Evolutionary conservation across 2,888 invertebrate genomes (phyloP).

Genomic region (Watsonalla cultraria): DNA sequence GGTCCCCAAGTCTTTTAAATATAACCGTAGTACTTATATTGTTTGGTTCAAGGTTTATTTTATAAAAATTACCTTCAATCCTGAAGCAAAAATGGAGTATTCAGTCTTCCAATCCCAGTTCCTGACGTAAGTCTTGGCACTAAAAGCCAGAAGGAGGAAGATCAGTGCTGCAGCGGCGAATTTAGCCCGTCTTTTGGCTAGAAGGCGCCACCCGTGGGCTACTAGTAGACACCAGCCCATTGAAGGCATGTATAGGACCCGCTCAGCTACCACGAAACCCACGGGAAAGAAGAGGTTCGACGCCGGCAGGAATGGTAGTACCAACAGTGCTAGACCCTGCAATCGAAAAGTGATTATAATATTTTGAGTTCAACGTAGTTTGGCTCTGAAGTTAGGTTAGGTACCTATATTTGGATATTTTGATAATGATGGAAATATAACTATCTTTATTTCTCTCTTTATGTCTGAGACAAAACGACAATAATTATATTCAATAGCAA

Average conservation of each 20-base stretch:
- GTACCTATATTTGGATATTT: too few species aligned
- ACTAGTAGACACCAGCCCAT: conserved; percentile 98
- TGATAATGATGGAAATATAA: too few species aligned
- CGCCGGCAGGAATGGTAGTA: conserved; percentile 95
- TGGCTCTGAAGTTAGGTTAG: too few species aligned
- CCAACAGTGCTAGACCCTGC: conserved; percentile 91
- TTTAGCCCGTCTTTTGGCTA: conserved; percentile 82
- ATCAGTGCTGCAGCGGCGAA: conserved; percentile 83
- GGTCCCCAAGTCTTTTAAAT: too few species aligned
- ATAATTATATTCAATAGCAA: too few species aligned
- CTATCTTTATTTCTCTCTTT: too few species aligned
- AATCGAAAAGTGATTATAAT: conserved; percentile 30
- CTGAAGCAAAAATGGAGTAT: conserved; percentile 96
- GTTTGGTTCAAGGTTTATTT: too few species aligned
- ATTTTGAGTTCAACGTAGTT: too few species aligned
- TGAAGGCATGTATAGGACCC: conserved; percentile 97
- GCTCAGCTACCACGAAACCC: conserved; percentile 97
- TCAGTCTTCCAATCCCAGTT: conserved; percentile 97
- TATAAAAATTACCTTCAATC: conserved; percentile 76
- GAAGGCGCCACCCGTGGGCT: conserved; percentile 89
- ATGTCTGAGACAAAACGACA: too few species aligned
- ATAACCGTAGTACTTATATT: too few species aligned
- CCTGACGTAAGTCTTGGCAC: conserved; percentile 90
- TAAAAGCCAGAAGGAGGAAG: conserved; percentile 86
- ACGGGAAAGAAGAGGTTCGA: conserved; percentile 98